Evolutionary conservation across 2,797 vertebrate species (phyloP), one percentile per base, ranked within the genome.

Genomic region (Petrocephalus sullivani): DNA sequence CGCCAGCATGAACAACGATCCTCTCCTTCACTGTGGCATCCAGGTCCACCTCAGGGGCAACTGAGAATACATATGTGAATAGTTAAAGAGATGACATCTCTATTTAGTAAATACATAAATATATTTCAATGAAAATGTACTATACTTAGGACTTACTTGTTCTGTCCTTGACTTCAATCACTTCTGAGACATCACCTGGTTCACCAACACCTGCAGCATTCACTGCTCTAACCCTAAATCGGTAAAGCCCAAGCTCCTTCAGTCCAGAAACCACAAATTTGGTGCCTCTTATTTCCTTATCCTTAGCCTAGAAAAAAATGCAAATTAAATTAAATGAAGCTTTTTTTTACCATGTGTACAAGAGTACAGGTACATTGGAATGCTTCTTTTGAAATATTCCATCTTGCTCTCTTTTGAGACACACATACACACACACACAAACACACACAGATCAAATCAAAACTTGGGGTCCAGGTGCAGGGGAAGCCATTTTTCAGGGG

Each of bases 1-100:
- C 98, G 19, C 98, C 98, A 19, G 98, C 98, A 49, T 99, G 98
- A 89, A 99, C 97, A 87, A 99, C 97, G 85, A 99, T 99, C 95
- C 96, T 98, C 91, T 99, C 98, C 92, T 97, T 97, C 90, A 99
- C 97, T 0, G 96, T 96, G 87, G 98, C 98, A 87, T 99, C 98
- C 89, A 99, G 94, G 91, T 97, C 96, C 93, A 99, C 97, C 92
- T 99, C 98, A 91, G 98, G 98, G 91, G 95, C 89, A 93, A 98
- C 98, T 99, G 93, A 90, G 91, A 67, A 83, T 12, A n/a, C 78
- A 75, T 60, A 41, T 14, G 56, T 37, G 41, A 67, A n/a, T 87
- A 57, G 21, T 60, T 56, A 4, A 89, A 54, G 19, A 56, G 21
- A 83, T 16, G 60, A 10, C 21, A 51, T 12, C 10, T 33, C 53